A percentile compares a stretch with the other conserved stretches of the same genome.
phyloP scores from a whole-genome alignment of 2,113 vertebrate genomes.

The Conger conger region DNA sequence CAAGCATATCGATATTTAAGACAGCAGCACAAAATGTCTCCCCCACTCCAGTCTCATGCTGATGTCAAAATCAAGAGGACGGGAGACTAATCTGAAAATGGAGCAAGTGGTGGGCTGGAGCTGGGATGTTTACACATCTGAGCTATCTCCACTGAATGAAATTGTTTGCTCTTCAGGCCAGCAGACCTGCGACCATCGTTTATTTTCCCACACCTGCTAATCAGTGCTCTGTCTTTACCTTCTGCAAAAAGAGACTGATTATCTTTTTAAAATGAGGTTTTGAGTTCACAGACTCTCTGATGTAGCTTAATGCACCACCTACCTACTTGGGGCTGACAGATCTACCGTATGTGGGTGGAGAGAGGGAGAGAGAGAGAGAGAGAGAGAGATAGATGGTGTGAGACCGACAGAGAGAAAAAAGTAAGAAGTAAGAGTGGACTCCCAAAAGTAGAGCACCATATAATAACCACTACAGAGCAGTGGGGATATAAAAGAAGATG shows the following conservation, averaged over 20 bases:
- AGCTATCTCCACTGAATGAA: constrained; percentile 10
- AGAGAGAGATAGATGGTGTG: too few species aligned
- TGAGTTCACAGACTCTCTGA: not conserved
- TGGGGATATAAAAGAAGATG: too few species aligned
- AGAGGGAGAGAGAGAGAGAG: not conserved
- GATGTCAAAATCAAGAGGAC: constrained; percentile 19
- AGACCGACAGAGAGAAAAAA: not conserved
- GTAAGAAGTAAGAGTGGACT: not conserved
- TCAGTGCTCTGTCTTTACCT: constrained; percentile 11
- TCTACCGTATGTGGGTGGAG: not conserved
- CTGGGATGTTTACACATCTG: constrained; percentile 18
- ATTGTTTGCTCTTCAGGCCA: not conserved
- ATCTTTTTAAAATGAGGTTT: not conserved
- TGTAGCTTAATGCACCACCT: not conserved
- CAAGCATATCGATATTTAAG: constrained; percentile 3
- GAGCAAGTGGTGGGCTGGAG: not conserved
- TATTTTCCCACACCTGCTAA: not conserved
- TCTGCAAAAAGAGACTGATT: constrained; percentile 12
- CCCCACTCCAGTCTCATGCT: not conserved
- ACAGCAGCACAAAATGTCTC: not conserved
- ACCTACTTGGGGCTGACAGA: not conserved
- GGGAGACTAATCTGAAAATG: constrained; percentile 23
- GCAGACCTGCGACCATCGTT: not conserved
- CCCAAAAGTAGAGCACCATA: not conserved
- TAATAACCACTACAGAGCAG: too few species aligned